Conservation (phyloP, 53 echinoderm and acorn worm species). For the Temnopleurus reevesii region DNA sequence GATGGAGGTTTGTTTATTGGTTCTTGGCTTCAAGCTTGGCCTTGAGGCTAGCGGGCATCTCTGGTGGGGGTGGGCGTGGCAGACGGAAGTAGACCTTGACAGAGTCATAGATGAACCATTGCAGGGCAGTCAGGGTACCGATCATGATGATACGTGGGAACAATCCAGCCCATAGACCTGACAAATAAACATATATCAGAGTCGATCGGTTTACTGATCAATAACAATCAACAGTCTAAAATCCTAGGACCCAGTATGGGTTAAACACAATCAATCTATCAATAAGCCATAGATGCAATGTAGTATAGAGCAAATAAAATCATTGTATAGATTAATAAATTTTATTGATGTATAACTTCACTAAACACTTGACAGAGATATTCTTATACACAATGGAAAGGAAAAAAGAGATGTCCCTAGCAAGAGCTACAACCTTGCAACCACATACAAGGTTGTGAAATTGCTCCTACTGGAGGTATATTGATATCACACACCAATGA, state of each 20-base stretch:
- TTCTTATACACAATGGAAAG: too few relatives aligned
- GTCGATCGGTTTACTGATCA: too few relatives aligned
- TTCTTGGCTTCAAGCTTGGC: conserved; percentile 77
- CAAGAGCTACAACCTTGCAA: conserved; percentile 44
- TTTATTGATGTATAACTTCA: too few relatives aligned
- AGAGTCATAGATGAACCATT: conserved; percentile 98
- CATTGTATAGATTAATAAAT: too few relatives aligned
- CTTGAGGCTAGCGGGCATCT: conserved; percentile 95
- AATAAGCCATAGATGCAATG: too few relatives aligned
- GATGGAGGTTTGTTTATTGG: conserved; percentile 24
- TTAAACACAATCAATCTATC: too few relatives aligned
- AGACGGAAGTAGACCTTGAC: conserved; percentile 98
- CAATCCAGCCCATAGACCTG: conserved; percentile 96
- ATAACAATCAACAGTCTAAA: too few relatives aligned
- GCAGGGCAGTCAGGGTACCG: conserved; percentile 97
- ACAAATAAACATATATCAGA: too few relatives aligned
- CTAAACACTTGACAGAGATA: too few relatives aligned
- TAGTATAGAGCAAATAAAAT: too few relatives aligned
- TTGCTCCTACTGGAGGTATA: conserved; percentile 81
- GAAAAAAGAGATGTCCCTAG: conserved; percentile 31
- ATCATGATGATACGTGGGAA: conserved; percentile 98
- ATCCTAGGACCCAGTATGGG: too few relatives aligned
- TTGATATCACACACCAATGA: conserved; percentile 98
- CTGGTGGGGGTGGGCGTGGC: conserved; percentile 99
- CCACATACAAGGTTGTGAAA: conserved; percentile 1